Evolutionary conservation across 1,140 invertebrate genomes (phyloP).

Genomic region (Brachionus angularis): DNA sequence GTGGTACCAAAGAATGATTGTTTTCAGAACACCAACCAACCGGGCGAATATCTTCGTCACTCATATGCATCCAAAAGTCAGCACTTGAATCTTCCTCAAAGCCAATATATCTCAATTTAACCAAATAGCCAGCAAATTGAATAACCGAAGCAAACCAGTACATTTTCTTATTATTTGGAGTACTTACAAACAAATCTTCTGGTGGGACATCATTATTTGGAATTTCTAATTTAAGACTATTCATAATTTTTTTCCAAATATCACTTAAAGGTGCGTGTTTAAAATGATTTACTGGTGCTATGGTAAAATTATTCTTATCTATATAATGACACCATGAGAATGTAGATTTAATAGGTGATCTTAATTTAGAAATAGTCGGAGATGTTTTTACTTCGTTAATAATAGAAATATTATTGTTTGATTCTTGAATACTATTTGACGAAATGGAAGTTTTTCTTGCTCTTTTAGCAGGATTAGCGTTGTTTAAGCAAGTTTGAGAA

Average conservation of each 20-base stretch:
- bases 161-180: neutral
- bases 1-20: neutral
- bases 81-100: conserved; percentile 2
- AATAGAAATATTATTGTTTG: too few species aligned
- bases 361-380: neutral
- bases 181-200: neutral
- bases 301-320: neutral
- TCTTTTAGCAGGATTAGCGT: neutral
- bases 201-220: conserved; percentile 1
- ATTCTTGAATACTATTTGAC: too few species aligned
- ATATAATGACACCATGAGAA: conserved; percentile 9
- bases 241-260: conserved; percentile 2
- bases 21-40: conserved; percentile 39
- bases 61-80: conserved; percentile 27
- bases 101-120: conserved; percentile 24
- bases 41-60: neutral
- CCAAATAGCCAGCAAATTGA: conserved; percentile 13
- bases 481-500: neutral
- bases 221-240: conserved; percentile 17
- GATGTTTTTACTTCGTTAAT: too few species aligned
- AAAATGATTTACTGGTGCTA: conserved; percentile 16
- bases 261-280: conserved; percentile 17
- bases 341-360: neutral
- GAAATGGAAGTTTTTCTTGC: conserved; percentile 21
- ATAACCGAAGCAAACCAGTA: conserved; percentile 28